Percentiles rank a stretch among this genome's conserved stretches.
phyloP scores from a whole-genome alignment of 2,888 invertebrate genomes.

The Drosophila dives region DNA sequence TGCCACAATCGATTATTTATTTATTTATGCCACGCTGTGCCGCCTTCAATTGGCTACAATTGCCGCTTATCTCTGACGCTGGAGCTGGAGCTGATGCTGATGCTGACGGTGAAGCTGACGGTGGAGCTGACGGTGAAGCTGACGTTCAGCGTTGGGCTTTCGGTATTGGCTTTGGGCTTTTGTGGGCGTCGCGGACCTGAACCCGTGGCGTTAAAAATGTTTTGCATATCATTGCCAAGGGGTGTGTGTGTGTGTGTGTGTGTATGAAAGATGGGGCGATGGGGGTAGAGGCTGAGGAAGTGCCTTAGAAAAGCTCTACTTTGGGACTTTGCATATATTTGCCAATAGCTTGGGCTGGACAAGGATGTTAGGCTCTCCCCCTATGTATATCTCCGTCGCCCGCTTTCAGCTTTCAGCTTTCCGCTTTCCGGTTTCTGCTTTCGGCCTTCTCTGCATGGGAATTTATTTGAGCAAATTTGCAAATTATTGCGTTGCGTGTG shows the following conservation, averaged over 20 bases:
- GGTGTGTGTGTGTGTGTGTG: neutral
- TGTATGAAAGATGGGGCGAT: neutral
- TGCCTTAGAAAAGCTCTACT: slow-evolving; percentile 49
- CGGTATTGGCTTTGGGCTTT: slow-evolving; percentile 16
- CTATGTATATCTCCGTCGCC: neutral
- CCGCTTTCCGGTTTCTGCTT: slow-evolving; percentile 3
- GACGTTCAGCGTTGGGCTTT: slow-evolving; percentile 1
- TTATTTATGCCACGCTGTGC: slow-evolving; percentile 75
- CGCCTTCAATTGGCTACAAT: slow-evolving; percentile 75
- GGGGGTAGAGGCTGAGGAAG: slow-evolving; percentile 2
- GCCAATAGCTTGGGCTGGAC: slow-evolving; percentile 50
- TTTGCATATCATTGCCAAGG: slow-evolving; percentile 72
- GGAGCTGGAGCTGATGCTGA: neutral
- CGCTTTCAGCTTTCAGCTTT: slow-evolving; percentile 6
- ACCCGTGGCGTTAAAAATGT: slow-evolving; percentile 53
- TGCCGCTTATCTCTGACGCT: slow-evolving; percentile 69
- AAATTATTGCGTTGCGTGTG: slow-evolving; percentile 70
- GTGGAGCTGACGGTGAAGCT: slow-evolving; percentile 21
- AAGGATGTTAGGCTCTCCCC: slow-evolving; percentile 67
- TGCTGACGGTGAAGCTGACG: neutral
- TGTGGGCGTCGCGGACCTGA: slow-evolving; percentile 25
- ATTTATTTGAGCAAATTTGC: slow-evolving; percentile 80
- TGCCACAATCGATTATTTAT: slow-evolving; percentile 74
- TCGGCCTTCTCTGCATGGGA: slow-evolving; percentile 61
- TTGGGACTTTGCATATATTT: slow-evolving; percentile 75